A percentile compares a stretch with the other conserved stretches of the same genome.
Evolutionary conservation across 2,797 vertebrate species (phyloP).

Genomic region (Arvicola amphibius): DNA sequence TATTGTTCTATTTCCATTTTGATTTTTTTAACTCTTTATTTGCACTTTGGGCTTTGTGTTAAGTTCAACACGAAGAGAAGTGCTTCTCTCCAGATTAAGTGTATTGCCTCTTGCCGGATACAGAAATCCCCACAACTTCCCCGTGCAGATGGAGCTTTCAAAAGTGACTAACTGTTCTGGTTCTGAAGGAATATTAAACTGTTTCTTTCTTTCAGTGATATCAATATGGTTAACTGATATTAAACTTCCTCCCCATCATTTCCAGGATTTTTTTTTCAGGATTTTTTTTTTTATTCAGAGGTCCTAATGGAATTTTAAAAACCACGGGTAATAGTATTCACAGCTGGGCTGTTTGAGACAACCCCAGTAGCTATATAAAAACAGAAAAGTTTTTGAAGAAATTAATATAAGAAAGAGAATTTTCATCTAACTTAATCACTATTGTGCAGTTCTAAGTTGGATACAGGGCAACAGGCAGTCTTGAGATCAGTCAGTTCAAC

Average conservation of each 20-base stretch:
- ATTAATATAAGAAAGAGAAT: constrained; percentile 73
- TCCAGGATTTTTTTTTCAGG: not conserved
- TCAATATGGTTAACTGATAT: not conserved
- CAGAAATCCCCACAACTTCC: not conserved
- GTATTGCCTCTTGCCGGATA: not conserved
- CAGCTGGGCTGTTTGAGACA: constrained; percentile 12
- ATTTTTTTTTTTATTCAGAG: constrained; percentile 33
- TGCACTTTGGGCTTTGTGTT: not conserved
- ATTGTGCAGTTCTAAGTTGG: constrained; percentile 59
- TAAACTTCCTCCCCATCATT: not conserved
- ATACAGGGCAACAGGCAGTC: constrained; percentile 36
- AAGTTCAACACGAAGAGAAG: constrained; percentile 1
- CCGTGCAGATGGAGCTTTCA: not conserved
- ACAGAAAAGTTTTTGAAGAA: constrained; percentile 62
- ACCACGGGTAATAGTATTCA: not conserved
- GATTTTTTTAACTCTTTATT: not conserved
- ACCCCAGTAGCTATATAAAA: constrained; percentile 42
- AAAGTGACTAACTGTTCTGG: not conserved
- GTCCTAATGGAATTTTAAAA: constrained; percentile 1
- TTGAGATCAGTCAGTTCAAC: constrained; percentile 54
- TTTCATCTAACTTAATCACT: constrained; percentile 63
- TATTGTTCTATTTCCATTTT: constrained; percentile 1
- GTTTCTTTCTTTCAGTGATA: constrained; percentile 10
- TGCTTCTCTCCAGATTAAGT: not conserved
- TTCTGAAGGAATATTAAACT: not conserved